These are phyloP conservation scores for Netta rufina DNA, from an alignment of 2,797 vertebrate species.

Conservation along the genomic window DNA sequence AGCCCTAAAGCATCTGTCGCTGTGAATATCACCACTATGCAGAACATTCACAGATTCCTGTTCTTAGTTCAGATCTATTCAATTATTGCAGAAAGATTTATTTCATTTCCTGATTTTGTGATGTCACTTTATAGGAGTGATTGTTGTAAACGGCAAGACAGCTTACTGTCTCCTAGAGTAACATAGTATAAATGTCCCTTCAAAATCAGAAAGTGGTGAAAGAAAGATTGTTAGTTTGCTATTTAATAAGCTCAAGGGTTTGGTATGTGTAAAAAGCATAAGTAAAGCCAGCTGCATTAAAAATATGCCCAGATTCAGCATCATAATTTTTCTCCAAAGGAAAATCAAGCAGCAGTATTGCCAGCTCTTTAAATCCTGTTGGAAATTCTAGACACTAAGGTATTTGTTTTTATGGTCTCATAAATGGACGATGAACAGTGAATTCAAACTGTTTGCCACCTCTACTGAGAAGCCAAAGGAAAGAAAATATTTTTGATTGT, in stretches of 20 bases:
- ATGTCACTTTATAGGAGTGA: neutral
- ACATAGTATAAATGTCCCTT: neutral
- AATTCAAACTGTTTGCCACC: neutral
- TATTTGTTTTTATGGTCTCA: neutral
- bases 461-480: neutral
- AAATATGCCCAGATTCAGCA: neutral
- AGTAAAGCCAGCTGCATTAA: neutral
- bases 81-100: neutral
- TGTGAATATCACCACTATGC: neutral
- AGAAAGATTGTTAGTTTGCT: neutral
- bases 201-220: neutral
- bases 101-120: neutral
- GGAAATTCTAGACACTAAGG: neutral
- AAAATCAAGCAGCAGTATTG: neutral
- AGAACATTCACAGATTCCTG: neutral
- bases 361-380: neutral
- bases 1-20: neutral
- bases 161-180: neutral
- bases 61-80: neutral
- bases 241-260: neutral
- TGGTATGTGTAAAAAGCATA: neutral
- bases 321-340: neutral
- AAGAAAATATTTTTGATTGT: neutral
- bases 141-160: neutral
- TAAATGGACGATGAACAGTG: neutral